Evolutionary conservation across 2,797 vertebrate genomes (phyloP), one percentile per base, ranked within the genome.

Genomic region (Peromyscus nudipes): DNA sequence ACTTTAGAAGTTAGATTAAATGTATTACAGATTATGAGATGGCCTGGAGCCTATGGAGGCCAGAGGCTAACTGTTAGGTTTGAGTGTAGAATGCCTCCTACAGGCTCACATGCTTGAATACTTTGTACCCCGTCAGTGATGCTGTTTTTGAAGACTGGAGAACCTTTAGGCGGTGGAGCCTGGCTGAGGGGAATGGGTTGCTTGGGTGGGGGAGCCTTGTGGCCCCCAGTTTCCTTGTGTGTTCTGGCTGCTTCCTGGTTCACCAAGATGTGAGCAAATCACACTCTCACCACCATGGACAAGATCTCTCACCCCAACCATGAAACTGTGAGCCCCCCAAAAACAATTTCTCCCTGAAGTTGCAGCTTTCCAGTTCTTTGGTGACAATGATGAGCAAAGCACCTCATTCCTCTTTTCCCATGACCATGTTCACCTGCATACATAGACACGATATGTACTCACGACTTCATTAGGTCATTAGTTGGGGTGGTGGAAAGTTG

Each of bases 391-490:
- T 52, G 43, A 79, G 40, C 37, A 77, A 79, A 65, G 31, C 6
- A 4, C 31, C 57, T 77, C 40, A 46, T 62, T n/a, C 55, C 6
- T 46, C 75, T 76, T 77, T 83, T 43, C 88, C 37, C 34, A 11
- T 60, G 67, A 21, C 27, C 64, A 21, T 46, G 81, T 13, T 73
- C n/a, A 21, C 1, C 21, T 17, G 76, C 25, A 55, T 34, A 19
- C 31, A 21, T 0, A 67, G 23, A 10, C 67, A 21, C 16, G 75
- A 19, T 52, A n/a, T 40, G 49, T 17, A 62, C 49, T 73, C 25
- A 57, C 19, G 34, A 84, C 94, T 97, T 97, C 86, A 92, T 97
- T 96, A 94, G 97, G 65, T 95, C 96, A 92, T 96, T 97, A 97
- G 94, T 71, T 6, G 93, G 94, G 75, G 96, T 95, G 97, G 65